These are phyloP conservation scores for Microplitis demolitor DNA, from an alignment of 1,140 invertebrate genomes.

Conservation along the genomic window DNA sequence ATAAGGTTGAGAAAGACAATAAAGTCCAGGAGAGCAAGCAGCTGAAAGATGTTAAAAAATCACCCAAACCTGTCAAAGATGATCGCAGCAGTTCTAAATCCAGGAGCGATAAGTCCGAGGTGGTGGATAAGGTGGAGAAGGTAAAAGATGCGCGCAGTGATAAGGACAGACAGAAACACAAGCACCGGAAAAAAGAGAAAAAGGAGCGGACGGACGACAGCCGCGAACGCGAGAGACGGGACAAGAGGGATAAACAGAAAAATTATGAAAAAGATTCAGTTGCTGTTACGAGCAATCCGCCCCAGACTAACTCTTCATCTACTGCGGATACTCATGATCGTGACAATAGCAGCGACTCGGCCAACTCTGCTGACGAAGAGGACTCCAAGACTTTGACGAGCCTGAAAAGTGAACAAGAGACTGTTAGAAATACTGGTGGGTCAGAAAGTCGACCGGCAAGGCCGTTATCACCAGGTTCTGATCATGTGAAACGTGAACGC, in stretches of 20 bases:
- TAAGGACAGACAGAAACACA: slow-evolving; percentile 58
- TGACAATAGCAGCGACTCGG: slow-evolving; percentile 54
- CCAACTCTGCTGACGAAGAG: slow-evolving; percentile 51
- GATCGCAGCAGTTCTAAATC: slow-evolving; percentile 46
- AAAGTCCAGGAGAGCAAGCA: slow-evolving; percentile 63
- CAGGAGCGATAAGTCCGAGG: slow-evolving; percentile 49
- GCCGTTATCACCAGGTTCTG: slow-evolving; percentile 32
- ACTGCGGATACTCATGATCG: slow-evolving; percentile 47
- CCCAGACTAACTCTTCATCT: slow-evolving; percentile 39
- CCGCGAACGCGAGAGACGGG: slow-evolving; percentile 58
- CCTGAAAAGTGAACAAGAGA: slow-evolving; percentile 40
- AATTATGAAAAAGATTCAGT: slow-evolving; percentile 44
- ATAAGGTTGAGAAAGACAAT: slow-evolving; percentile 56
- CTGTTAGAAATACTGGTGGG: neutral
- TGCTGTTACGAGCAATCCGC: slow-evolving; percentile 16
- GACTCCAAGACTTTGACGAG: slow-evolving; percentile 30
- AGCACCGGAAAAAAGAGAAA: slow-evolving; percentile 61
- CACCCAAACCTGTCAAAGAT: slow-evolving; percentile 52
- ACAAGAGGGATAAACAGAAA: slow-evolving; percentile 43
- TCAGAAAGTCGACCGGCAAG: slow-evolving; percentile 31
- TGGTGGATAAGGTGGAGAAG: slow-evolving; percentile 59
- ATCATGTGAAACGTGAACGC: slow-evolving; percentile 16
- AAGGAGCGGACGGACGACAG: slow-evolving; percentile 64
- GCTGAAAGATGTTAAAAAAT: slow-evolving; percentile 53
- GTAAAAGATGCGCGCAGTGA: slow-evolving; percentile 53